Evolutionary conservation across 2,888 invertebrate species (phyloP).

Genomic region (Heliconius hortense): DNA sequence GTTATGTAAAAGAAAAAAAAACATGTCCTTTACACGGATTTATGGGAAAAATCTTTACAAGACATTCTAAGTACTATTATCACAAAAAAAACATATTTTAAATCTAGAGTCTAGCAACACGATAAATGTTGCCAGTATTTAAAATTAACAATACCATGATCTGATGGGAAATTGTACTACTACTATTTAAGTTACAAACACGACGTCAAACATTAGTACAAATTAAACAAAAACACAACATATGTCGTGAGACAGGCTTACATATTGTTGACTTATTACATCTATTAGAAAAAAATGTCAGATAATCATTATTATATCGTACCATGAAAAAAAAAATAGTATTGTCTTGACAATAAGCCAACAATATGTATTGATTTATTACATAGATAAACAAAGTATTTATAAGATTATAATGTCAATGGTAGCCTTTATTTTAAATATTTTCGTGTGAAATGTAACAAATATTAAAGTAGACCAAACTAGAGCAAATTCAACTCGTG

Average conservation of each 20-base stretch:
- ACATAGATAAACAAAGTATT: conserved; percentile 13
- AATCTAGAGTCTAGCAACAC: conserved; percentile 70
- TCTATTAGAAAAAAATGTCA: background rate
- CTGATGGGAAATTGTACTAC: conserved; percentile 75
- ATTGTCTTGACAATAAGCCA: conserved; percentile 5
- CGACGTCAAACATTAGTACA: conserved; percentile 39
- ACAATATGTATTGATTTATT: conserved; percentile 15
- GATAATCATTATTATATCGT: background rate
- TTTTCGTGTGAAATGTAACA: conserved; percentile 2
- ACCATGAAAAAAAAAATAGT: background rate
- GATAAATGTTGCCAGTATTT: conserved; percentile 53
- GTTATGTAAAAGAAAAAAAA: conserved; percentile 57
- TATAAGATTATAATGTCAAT: conserved; percentile 3
- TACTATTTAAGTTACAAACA: conserved; percentile 61
- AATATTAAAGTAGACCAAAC: conserved; percentile 8
- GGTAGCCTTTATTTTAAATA: conserved; percentile 9
- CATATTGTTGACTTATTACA: conserved; percentile 45
- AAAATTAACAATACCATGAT: conserved; percentile 60
- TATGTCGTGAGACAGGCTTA: conserved; percentile 79
- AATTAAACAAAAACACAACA: conserved; percentile 65
- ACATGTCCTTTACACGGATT: conserved; percentile 69
- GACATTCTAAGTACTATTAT: conserved; percentile 75
- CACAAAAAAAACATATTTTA: conserved; percentile 70
- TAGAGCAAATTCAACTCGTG: conserved; percentile 8
- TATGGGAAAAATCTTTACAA: conserved; percentile 48